Percentiles rank a stretch among this genome's conserved stretches.
Evolutionary conservation across 2,888 invertebrate species (phyloP).

Genomic region (Zaprionus obscuricornis): DNA sequence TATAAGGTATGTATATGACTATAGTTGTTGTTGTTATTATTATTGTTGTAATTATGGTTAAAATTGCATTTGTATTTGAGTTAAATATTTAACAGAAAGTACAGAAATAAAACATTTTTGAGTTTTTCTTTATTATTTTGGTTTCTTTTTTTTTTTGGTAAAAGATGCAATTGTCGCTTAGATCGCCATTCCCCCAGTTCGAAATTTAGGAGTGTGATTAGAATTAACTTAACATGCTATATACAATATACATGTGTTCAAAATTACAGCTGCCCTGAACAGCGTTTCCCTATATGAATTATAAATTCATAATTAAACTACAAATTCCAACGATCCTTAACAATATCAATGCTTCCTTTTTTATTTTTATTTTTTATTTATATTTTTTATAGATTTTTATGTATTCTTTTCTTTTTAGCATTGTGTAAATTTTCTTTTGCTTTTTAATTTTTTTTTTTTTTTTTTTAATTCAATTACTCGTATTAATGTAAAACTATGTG

Average conservation of each 20-base stretch:
- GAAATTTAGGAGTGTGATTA: conserved; percentile 9
- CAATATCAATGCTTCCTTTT: conserved; percentile 71
- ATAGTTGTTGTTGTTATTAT: no score
- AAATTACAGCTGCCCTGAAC: conserved; percentile 72
- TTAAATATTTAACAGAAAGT: background rate
- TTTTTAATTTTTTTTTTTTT: conserved; percentile 4
- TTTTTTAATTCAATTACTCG: conserved; percentile 20
- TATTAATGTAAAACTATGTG: conserved; percentile 20
- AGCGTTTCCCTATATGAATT: conserved; percentile 69
- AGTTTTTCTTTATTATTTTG: no score
- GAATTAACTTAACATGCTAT: conserved; percentile 65
- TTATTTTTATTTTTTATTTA: conserved; percentile 7
- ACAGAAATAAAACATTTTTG: background rate
- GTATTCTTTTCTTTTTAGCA: conserved; percentile 1
- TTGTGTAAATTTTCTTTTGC: conserved; percentile 58
- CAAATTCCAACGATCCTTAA: conserved; percentile 76
- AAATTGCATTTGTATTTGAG: conserved; percentile 21
- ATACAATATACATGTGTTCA: conserved; percentile 72
- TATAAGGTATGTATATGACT: no score
- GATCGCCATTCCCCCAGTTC: conserved; percentile 1
- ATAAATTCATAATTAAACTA: conserved; percentile 68
- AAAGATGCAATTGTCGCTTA: conserved; percentile 32
- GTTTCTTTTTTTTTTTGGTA: no score
- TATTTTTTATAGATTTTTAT: conserved; percentile 49
- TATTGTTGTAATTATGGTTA: background rate